These are phyloP conservation scores for Congeria kusceri DNA, from an alignment of 2,888 invertebrate genomes.

Conservation along the genomic window DNA sequence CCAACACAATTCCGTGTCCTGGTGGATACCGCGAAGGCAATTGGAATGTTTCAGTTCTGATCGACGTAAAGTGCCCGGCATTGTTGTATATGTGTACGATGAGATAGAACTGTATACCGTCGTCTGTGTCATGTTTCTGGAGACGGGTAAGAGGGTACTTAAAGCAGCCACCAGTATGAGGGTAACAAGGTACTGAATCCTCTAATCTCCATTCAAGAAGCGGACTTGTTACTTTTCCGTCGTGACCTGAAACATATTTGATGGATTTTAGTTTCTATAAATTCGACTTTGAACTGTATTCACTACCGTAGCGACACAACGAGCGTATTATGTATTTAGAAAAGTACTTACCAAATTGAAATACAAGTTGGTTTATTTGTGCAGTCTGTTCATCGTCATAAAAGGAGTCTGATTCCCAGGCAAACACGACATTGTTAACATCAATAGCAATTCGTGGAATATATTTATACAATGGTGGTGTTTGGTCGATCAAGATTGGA, in stretches of 20 bases:
- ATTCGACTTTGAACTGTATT: background rate
- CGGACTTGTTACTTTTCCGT: conserved; percentile 3
- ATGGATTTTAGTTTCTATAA: background rate
- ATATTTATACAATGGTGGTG: conserved; percentile 47
- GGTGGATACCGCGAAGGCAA: conserved; percentile 60
- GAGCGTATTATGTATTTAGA: background rate
- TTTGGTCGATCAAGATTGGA: conserved; percentile 61
- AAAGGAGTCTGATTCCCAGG: conserved; percentile 58
- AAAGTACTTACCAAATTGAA: conserved; percentile 45
- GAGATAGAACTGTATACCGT: conserved; percentile 26
- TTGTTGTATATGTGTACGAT: conserved; percentile 46
- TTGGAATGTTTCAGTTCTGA: conserved; percentile 28
- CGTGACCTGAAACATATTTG: conserved; percentile 21
- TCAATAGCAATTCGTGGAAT: conserved; percentile 33
- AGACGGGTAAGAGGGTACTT: conserved; percentile 31
- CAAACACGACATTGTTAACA: conserved; percentile 24
- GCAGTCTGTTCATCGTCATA: conserved; percentile 61
- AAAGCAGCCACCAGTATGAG: conserved; percentile 41
- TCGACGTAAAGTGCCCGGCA: conserved; percentile 42
- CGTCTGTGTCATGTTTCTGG: conserved; percentile 37
- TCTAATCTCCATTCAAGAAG: conserved; percentile 45
- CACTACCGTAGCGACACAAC: too few species aligned
- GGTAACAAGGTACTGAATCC: conserved; percentile 10
- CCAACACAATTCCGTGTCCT: conserved; percentile 44
- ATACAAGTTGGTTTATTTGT: conserved; percentile 40